A percentile compares a stretch with the other conserved stretches of the same genome.
Evolutionary conservation across 2,113 vertebrate genomes (phyloP).

Genomic region (Anhinga rufa): DNA sequence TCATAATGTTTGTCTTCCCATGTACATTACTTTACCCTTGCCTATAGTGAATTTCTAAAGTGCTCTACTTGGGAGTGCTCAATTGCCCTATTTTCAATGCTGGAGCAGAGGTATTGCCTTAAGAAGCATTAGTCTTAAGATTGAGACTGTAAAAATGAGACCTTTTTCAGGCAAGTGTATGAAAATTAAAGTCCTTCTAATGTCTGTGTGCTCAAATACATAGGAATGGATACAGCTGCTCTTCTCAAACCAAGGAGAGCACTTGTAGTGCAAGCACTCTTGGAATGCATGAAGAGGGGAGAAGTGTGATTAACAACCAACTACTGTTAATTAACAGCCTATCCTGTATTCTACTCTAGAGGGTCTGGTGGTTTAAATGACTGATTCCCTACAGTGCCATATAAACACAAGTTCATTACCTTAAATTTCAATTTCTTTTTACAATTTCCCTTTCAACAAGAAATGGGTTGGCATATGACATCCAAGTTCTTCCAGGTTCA

Average conservation of each 20-base stretch:
- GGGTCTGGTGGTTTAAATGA: not conserved
- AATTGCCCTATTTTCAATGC: not conserved
- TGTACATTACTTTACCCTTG: not conserved
- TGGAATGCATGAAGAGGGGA: not conserved
- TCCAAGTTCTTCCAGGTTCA: not conserved
- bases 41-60: not conserved
- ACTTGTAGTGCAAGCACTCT: not conserved
- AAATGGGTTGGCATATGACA: not conserved
- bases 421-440: not conserved
- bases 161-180: not conserved
- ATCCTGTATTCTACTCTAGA: not conserved
- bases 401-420: constrained; percentile 21
- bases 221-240: not conserved
- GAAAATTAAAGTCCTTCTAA: not conserved
- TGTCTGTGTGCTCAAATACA: not conserved
- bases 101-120: not conserved
- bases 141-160: not conserved
- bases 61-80: not conserved
- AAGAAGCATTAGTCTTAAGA: not conserved
- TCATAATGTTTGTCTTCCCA: not conserved
- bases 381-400: not conserved
- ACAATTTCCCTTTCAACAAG: not conserved
- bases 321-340: constrained; percentile 34
- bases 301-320: constrained; percentile 47
- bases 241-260: not conserved